These are phyloP conservation scores for Anolis sagrei DNA, from an alignment of 2,113 vertebrate species.

Conservation along the genomic window DNA sequence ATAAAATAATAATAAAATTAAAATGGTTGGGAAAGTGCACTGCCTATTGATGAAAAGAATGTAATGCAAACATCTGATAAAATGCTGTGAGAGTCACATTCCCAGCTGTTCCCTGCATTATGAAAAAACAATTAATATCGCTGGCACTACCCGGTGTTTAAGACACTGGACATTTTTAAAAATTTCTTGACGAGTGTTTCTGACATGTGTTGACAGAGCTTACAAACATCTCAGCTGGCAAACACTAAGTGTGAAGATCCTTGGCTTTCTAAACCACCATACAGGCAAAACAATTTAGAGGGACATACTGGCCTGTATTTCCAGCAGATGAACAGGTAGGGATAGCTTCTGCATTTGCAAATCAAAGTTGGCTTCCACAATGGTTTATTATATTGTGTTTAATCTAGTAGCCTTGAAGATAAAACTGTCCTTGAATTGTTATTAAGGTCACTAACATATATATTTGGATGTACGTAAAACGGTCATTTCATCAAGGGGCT, in stretches of 20 bases:
- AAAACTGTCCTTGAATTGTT: not conserved
- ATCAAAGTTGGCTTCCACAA: not conserved
- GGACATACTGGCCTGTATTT: conserved; percentile 67
- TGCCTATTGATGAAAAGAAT: not conserved
- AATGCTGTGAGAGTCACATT: not conserved
- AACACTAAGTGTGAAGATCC: conserved; percentile 49
- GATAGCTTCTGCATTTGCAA: conserved; percentile 32
- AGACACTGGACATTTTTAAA: not conserved
- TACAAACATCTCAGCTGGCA: conserved; percentile 71
- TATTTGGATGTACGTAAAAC: not conserved
- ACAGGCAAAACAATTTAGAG: conserved; percentile 43
- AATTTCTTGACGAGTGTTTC: not conserved
- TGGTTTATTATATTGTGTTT: not conserved
- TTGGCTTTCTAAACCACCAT: conserved; percentile 63
- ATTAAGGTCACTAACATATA: not conserved
- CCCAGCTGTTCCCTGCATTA: not conserved
- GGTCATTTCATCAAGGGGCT: too few relatives aligned
- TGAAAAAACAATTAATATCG: not conserved
- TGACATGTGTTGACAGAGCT: conserved; percentile 45
- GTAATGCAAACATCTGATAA: not conserved
- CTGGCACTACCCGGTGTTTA: not conserved
- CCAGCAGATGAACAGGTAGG: conserved; percentile 64
- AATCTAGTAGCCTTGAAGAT: not conserved
- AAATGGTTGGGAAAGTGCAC: not conserved
- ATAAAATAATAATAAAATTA: too few relatives aligned